Evolutionary conservation across 2,113 vertebrate genomes (phyloP).

Genomic region (Struthidea cinerea): DNA sequence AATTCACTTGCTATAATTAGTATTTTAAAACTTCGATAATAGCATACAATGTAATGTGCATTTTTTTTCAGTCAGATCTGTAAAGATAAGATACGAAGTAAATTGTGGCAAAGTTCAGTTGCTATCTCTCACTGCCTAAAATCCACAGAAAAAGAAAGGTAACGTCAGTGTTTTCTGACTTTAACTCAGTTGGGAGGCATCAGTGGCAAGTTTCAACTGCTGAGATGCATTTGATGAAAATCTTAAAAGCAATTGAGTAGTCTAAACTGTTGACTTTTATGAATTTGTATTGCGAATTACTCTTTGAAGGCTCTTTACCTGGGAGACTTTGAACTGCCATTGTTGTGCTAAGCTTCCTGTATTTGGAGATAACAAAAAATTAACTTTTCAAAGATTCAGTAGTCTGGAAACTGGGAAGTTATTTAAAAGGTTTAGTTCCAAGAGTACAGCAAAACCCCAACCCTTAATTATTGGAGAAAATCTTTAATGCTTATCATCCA

Average conservation of each 20-base stretch:
- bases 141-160: constrained; percentile 62
- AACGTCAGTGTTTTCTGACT: constrained; percentile 75
- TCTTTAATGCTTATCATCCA: constrained; percentile 11
- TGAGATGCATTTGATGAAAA: constrained; percentile 79
- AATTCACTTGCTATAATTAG: not conserved
- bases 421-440: constrained; percentile 58
- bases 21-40: not conserved
- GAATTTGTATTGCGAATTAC: constrained; percentile 72
- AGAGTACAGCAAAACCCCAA: not conserved
- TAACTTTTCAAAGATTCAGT: constrained; percentile 77
- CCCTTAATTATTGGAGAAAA: constrained; percentile 46
- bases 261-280: constrained; percentile 79
- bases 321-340: constrained; percentile 75
- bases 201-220: constrained; percentile 72
- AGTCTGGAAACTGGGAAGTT: constrained; percentile 68
- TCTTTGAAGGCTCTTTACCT: constrained; percentile 80
- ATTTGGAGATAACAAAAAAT: constrained; percentile 75
- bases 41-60: not conserved
- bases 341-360: constrained; percentile 68
- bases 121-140: constrained; percentile 50
- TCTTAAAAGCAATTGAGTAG: constrained; percentile 77
- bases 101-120: constrained; percentile 30
- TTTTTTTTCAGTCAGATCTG: not conserved
- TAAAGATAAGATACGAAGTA: constrained; percentile 17
- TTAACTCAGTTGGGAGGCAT: constrained; percentile 75